Conservation (phyloP, 2,888 invertebrate species). For the Cryptocheilus praepositus region DNA sequence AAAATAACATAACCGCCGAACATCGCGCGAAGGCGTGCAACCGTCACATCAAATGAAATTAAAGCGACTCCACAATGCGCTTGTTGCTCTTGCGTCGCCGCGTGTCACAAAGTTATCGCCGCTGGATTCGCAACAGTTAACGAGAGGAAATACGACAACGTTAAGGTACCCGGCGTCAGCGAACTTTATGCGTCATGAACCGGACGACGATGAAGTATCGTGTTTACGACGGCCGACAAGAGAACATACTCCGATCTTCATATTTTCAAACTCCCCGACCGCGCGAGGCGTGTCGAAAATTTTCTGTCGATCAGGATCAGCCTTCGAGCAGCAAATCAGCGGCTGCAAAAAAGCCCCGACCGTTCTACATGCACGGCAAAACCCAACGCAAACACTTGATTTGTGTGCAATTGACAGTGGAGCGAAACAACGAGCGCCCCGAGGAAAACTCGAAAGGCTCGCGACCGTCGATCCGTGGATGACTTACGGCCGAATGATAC, state of each 20-base stretch:
- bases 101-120: not conserved
- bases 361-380: too few relatives aligned
- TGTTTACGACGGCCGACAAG: too few relatives aligned
- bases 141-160: conserved; percentile 8
- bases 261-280: too few relatives aligned
- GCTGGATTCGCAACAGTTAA: not conserved
- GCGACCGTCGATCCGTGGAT: not conserved
- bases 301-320: too few relatives aligned
- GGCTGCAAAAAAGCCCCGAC: too few relatives aligned
- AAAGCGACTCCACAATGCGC: not conserved
- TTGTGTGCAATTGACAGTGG: conserved; percentile 3
- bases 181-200: conserved; percentile 33
- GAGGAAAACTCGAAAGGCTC: not conserved
- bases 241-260: too few relatives aligned
- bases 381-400: not conserved
- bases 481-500: conserved; percentile 1
- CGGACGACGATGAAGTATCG: not conserved
- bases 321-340: too few relatives aligned
- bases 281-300: too few relatives aligned
- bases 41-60: conserved; percentile 3
- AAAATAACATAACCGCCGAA: too few relatives aligned
- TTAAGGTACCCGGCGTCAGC: conserved; percentile 16
- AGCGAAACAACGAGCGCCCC: not conserved
- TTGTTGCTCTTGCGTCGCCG: not conserved
- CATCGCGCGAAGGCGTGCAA: not conserved